A percentile compares a stretch with the other conserved stretches of the same genome.
Conservation (phyloP, 1,140 invertebrate species). For the Listronotus bonariensis region DNA sequence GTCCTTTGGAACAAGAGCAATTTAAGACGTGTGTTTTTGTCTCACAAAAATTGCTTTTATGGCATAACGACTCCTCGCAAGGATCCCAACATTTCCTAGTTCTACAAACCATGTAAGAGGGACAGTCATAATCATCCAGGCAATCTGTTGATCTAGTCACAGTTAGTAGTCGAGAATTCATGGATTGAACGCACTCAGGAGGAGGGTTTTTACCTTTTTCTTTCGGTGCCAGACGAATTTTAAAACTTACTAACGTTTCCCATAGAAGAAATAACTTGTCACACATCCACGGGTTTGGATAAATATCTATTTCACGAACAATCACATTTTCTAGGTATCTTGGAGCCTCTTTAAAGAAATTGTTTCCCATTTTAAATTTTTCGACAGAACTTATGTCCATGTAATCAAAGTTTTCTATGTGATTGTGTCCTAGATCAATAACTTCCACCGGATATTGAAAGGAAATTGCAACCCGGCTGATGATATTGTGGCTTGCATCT, state of each 20-base stretch:
- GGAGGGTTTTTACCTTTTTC: background rate
- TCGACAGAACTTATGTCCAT: background rate
- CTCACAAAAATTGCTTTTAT: slow-evolving; percentile 4
- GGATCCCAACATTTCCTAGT: slow-evolving; percentile 2
- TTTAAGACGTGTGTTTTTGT: slow-evolving; percentile 1
- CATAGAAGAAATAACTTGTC: slow-evolving; percentile 1
- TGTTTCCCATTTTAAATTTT: slow-evolving; percentile 1
- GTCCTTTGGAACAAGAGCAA: background rate
- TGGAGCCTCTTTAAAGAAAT: background rate
- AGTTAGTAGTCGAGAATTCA: background rate
- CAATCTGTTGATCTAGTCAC: background rate
- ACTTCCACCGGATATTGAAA: slow-evolving; percentile 2
- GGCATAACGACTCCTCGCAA: background rate
- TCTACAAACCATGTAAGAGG: slow-evolving; percentile 2
- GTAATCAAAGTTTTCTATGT: slow-evolving; percentile 6
- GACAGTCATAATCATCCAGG: slow-evolving; percentile 5
- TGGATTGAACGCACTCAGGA: background rate
- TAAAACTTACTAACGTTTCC: background rate
- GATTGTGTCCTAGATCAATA: slow-evolving; percentile 4
- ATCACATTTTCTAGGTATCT: slow-evolving; percentile 9
- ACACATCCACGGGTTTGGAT: slow-evolving; percentile 21
- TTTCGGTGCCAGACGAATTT: background rate
- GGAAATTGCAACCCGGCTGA: slow-evolving; percentile 7
- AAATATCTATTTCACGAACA: slow-evolving; percentile 3
- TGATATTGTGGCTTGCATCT: slow-evolving; percentile 6